Conservation (phyloP, 2,888 invertebrate genomes). For the Rhopalosiphum nymphaeae region DNA sequence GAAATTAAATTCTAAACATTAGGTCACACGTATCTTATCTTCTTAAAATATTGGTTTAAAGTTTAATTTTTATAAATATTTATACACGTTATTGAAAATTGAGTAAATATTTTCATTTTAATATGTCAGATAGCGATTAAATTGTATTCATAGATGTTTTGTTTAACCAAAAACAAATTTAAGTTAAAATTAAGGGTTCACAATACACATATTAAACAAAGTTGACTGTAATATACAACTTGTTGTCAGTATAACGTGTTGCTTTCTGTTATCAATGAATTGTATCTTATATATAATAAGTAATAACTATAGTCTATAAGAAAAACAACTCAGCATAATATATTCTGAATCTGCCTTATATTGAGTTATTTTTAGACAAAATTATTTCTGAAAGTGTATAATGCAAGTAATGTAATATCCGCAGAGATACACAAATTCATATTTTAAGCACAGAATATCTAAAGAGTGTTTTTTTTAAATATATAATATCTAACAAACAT, state of each 20-base stretch:
- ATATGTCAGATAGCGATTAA: neutral
- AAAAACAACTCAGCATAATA: neutral
- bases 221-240: neutral
- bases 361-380: neutral
- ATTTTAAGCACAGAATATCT: neutral
- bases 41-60: neutral
- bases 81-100: neutral
- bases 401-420: neutral
- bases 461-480: neutral
- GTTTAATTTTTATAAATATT: conserved; percentile 5
- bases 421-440: neutral
- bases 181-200: conserved; percentile 1
- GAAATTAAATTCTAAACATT: no score
- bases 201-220: neutral
- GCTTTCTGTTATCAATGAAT: neutral
- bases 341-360: neutral
- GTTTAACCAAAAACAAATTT: neutral
- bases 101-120: neutral
- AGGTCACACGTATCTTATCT: neutral
- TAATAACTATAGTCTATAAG: neutral
- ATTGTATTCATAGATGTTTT: neutral
- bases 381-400: neutral
- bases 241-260: conserved; percentile 2
- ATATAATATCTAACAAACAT: neutral
- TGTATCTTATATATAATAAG: neutral